These are phyloP conservation scores for Polydrusus tereticollis DNA, from an alignment of 2,888 invertebrate genomes.

Conservation along the genomic window DNA sequence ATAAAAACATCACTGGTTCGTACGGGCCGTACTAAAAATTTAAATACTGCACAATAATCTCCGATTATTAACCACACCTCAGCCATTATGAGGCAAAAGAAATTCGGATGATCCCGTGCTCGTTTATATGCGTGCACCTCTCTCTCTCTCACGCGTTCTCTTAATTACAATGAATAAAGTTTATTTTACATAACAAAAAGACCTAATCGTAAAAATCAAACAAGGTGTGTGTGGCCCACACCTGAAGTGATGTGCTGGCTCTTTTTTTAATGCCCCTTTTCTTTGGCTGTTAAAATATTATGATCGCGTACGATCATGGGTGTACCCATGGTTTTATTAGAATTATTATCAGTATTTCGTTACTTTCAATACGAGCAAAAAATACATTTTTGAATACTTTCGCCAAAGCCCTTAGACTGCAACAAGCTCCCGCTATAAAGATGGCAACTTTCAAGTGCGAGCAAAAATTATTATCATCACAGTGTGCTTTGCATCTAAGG, in stretches of 20 bases:
- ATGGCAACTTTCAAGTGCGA: no score
- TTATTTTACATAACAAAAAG: constrained; percentile 66
- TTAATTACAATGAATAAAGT: constrained; percentile 67
- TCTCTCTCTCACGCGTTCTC: constrained; percentile 11
- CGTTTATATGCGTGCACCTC: constrained; percentile 20
- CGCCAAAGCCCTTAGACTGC: no score
- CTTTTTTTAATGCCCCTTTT: constrained; percentile 37
- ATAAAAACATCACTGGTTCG: constrained; percentile 14
- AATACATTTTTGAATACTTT: no score
- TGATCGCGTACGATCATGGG: constrained; percentile 32
- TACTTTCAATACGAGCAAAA: no score
- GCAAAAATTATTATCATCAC: no score
- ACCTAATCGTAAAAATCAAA: constrained; percentile 65
- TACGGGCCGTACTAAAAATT: neutral
- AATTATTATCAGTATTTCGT: neutral
- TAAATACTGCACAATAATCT: constrained; percentile 20
- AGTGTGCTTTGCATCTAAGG: no score
- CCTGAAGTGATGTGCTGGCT: constrained; percentile 56
- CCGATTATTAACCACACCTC: constrained; percentile 31
- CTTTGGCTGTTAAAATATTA: constrained; percentile 42
- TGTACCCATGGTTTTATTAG: neutral
- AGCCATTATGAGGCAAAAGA: constrained; percentile 33
- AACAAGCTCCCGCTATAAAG: no score
- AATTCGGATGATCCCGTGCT: constrained; percentile 26
- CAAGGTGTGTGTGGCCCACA: constrained; percentile 62